Conservation (phyloP, 2,113 vertebrate species). For the Sinocyclocheilus rhinocerous region DNA sequence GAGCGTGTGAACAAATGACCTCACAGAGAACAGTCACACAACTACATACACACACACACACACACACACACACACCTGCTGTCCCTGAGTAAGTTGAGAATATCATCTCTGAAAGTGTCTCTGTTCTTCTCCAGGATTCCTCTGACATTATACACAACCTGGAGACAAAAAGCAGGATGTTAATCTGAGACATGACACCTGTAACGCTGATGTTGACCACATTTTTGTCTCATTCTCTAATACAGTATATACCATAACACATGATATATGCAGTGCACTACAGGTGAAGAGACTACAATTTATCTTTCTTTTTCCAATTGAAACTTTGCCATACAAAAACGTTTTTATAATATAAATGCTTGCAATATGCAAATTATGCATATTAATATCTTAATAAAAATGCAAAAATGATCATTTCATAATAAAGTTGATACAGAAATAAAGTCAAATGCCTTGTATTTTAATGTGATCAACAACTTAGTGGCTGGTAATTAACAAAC, state of each 20-base stretch:
- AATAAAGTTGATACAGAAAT: too few relatives aligned
- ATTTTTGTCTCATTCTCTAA: background rate
- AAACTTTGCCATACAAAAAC: background rate
- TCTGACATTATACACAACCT: constrained; percentile 96
- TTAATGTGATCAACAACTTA: background rate
- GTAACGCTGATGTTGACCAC: background rate
- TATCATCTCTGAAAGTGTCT: constrained; percentile 94
- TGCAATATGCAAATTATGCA: too few relatives aligned
- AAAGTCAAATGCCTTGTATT: too few relatives aligned
- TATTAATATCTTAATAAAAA: too few relatives aligned
- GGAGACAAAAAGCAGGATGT: constrained; percentile 62
- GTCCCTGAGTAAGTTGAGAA: constrained; percentile 91
- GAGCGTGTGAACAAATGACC: background rate
- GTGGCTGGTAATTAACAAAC: background rate
- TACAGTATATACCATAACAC: background rate
- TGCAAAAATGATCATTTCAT: too few relatives aligned
- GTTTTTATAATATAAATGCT: too few relatives aligned
- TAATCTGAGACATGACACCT: background rate
- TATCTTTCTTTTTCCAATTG: background rate
- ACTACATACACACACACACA: background rate
- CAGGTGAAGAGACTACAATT: background rate
- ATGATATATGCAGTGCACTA: background rate
- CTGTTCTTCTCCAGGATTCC: constrained; percentile 96
- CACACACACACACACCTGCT: constrained; percentile 80
- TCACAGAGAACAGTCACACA: constrained; percentile 10